Evolutionary conservation across 2,113 vertebrate genomes (phyloP).

Genomic region (Panurus biarmicus): DNA sequence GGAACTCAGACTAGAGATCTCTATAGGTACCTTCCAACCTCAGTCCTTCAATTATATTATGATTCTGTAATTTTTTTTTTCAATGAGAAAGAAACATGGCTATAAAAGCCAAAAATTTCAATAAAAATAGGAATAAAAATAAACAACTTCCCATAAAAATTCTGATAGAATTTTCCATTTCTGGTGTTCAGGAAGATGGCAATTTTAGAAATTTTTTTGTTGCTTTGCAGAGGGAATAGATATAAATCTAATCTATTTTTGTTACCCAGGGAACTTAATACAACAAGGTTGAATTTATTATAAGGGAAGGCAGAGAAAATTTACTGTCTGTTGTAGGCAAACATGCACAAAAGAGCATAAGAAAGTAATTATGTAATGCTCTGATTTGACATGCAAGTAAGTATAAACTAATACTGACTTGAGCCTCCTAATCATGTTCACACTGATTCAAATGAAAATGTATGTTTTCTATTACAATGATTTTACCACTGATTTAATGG

Average conservation of each 20-base stretch:
- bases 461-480: slow-evolving; percentile 51
- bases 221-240: neutral
- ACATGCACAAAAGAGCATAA: slow-evolving; percentile 37
- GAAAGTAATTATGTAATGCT: slow-evolving; percentile 57
- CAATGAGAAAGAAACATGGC: neutral
- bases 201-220: neutral
- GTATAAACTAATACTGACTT: slow-evolving; percentile 59
- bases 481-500: slow-evolving; percentile 57
- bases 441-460: slow-evolving; percentile 58
- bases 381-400: slow-evolving; percentile 59
- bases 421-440: slow-evolving; percentile 59
- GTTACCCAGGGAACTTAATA: neutral
- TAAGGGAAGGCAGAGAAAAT: slow-evolving; percentile 15
- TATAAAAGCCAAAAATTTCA: neutral
- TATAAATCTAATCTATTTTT: slow-evolving; percentile 15
- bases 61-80: neutral
- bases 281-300: slow-evolving; percentile 15
- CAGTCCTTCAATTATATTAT: neutral
- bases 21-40: neutral
- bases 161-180: neutral
- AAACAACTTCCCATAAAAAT: neutral
- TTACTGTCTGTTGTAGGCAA: slow-evolving; percentile 28
- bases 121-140: neutral
- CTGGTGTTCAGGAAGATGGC: neutral
- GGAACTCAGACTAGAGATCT: neutral